These are phyloP conservation scores for Sminthurides bifidus DNA, from an alignment of 1,140 invertebrate genomes.

Conservation along the genomic window DNA sequence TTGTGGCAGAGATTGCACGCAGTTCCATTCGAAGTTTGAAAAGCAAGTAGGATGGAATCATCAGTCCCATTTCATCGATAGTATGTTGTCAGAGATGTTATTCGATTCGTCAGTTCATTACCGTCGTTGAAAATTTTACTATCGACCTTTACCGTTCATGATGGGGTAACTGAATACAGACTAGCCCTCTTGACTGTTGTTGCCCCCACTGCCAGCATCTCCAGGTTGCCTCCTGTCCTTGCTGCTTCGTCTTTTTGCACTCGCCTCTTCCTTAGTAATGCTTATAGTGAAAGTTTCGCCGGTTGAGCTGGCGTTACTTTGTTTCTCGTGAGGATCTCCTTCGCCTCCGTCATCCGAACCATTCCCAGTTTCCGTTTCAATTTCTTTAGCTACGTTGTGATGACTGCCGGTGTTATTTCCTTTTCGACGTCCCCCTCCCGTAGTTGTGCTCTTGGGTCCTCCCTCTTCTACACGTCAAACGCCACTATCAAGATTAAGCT, in stretches of 20 bases:
- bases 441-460: no score
- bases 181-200: no score
- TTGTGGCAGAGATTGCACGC: no score
- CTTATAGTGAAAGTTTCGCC: conserved; percentile 6
- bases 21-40: no score
- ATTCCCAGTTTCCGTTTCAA: conserved; percentile 20
- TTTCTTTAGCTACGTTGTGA: not conserved
- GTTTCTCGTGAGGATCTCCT: not conserved
- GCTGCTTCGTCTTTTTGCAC: not conserved
- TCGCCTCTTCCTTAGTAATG: conserved; percentile 2
- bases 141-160: no score
- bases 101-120: no score
- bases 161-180: no score
- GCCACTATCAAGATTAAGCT: conserved; percentile 4
- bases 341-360: conserved; percentile 14
- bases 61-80: no score
- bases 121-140: no score
- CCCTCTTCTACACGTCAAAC: conserved; percentile 2
- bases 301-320: not conserved
- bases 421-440: not conserved
- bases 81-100: no score
- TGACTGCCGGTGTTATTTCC: not conserved
- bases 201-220: no score
- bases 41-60: no score
- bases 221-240: conserved; percentile 1